A percentile compares a stretch with the other conserved stretches of the same genome.
These are phyloP conservation scores for Arctopsyche grandis DNA, from an alignment of 1,140 invertebrate genomes.

Conservation along the genomic window DNA sequence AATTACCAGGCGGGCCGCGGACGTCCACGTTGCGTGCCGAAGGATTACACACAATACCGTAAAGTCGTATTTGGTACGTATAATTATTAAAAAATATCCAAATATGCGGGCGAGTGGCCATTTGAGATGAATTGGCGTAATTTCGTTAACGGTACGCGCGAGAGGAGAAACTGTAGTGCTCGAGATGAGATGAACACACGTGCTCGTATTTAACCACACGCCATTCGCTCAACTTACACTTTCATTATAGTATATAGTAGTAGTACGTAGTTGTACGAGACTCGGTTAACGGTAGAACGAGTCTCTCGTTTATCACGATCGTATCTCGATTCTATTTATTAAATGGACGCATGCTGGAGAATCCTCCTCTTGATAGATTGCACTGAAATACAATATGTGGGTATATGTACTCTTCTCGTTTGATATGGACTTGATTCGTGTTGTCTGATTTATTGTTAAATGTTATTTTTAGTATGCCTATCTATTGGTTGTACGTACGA, in stretches of 20 bases:
- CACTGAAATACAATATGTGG: too few relatives aligned
- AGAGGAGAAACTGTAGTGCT: constrained; percentile 2
- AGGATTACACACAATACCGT: constrained; percentile 40
- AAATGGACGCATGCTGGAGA: too few relatives aligned
- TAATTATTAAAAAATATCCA: not conserved
- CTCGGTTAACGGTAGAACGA: constrained; percentile 28
- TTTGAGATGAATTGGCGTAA: constrained; percentile 35
- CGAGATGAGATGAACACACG: constrained; percentile 12
- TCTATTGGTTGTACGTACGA: too few relatives aligned
- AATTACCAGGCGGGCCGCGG: not conserved
- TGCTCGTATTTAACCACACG: constrained; percentile 17
- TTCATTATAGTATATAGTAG: not conserved
- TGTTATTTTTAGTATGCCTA: too few relatives aligned
- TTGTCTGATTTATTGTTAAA: too few relatives aligned
- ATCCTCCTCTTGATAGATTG: too few relatives aligned
- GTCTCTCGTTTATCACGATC: constrained; percentile 16
- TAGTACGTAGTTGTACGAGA: too few relatives aligned
- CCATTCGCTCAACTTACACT: constrained; percentile 29
- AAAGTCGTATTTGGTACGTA: not conserved
- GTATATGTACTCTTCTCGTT: too few relatives aligned
- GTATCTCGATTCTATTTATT: constrained; percentile 13
- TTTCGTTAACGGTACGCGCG: constrained; percentile 31
- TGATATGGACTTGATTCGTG: too few relatives aligned
- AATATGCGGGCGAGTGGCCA: not conserved
- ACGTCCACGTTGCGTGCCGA: constrained; percentile 15